Evolutionary conservation across 2,113 vertebrate genomes (phyloP), one percentile per base, ranked within the genome.

Genomic region (Eonycteris spelaea): DNA sequence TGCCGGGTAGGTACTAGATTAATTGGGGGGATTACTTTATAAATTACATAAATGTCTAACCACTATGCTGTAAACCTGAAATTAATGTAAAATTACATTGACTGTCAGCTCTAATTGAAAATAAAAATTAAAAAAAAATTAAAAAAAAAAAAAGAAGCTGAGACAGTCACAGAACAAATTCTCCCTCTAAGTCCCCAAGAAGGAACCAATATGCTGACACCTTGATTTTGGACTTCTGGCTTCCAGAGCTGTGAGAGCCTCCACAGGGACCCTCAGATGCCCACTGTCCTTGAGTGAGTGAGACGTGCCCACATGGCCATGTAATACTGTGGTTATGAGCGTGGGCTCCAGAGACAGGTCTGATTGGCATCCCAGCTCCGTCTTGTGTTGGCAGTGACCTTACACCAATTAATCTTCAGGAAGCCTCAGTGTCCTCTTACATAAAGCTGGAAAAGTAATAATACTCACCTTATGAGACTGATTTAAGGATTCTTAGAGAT

Each of bases 241-340:
- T 33, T 43, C 19, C 10, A 48, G 74, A n/a, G 21, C 51, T 19
- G 33, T 1, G 26, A 71, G 51, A 11, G 8, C 24, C 61, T 45
- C 83, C 14, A 35, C 9, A 1, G 8, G 48, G 61, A 78, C 59
- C 19, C 4, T 0, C 61, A 40, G 74, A 33, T 0, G 0, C 38
- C 73, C 4, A 0, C 4, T 15, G 12, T 48, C 51, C 18, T 18
- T 0, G 0, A 0, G 3, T 10, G 74, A 61, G 7, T 5, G 33
- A 45, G 51, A 33, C 1, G 5, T 3, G 12, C 24, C 9, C 83
- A 21, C 11, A 18, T 3, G 9, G 2, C 51, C 1, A 0, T 16
- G 26, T 16, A 28, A 51, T n/a, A 0, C 4, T 21, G 6, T 1
- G 0, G 33, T 6, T 18, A 45, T 26, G 38, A 40, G 26, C 0